Conservation (phyloP, 2,888 invertebrate genomes). For the Coenonympha arcania region DNA sequence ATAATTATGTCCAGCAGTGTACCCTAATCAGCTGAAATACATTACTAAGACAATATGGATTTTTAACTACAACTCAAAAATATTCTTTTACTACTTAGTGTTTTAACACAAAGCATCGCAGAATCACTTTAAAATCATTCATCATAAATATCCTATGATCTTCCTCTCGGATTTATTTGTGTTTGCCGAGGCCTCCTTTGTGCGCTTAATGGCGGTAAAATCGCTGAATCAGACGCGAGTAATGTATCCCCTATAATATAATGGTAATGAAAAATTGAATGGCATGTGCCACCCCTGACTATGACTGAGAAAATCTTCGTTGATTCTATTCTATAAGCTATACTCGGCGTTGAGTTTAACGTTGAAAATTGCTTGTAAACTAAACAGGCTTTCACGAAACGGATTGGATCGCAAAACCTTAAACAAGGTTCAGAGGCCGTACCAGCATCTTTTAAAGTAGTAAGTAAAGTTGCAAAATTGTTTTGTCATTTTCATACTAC, state of each 20-base stretch:
- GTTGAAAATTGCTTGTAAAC: too few species aligned
- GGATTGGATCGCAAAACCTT: too few species aligned
- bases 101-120: constrained; percentile 25
- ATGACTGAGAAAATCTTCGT: constrained; percentile 14
- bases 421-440: too few species aligned
- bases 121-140: constrained; percentile 63
- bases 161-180: constrained; percentile 51
- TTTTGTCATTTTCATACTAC: too few species aligned
- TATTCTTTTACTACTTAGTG: not conserved
- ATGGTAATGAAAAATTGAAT: constrained; percentile 27
- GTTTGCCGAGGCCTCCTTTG: constrained; percentile 42
- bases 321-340: not conserved
- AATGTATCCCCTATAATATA: constrained; percentile 19
- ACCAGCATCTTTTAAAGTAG: too few species aligned
- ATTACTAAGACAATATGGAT: not conserved
- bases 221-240: constrained; percentile 35
- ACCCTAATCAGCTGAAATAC: too few species aligned
- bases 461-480: too few species aligned
- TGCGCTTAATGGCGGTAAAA: constrained; percentile 48
- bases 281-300: constrained; percentile 17
- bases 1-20: too few species aligned
- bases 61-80: not conserved
- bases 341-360: not conserved
- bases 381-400: too few species aligned
- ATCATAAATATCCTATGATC: constrained; percentile 58